Evolutionary conservation across 2,113 vertebrate species (phyloP).

Genomic region (Colistium nudipinnis): DNA sequence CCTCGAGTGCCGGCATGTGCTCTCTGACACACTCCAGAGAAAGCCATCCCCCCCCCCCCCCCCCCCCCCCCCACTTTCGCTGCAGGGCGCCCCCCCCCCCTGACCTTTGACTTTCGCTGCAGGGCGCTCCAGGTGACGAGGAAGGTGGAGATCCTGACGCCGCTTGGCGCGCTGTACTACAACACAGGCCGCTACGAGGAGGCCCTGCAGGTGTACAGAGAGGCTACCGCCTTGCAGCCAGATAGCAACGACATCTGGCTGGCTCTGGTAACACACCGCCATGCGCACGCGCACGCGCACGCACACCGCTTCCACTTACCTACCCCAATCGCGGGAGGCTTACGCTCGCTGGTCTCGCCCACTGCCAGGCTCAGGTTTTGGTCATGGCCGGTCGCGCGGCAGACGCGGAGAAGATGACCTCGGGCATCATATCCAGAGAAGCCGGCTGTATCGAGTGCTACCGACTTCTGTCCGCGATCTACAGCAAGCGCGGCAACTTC

Average conservation of each 20-base stretch:
- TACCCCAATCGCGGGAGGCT: no score
- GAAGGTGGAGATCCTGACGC: conserved; percentile 89
- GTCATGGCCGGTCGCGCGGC: conserved; percentile 85
- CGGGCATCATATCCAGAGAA: conserved; percentile 84
- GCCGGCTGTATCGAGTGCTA: conserved; percentile 90
- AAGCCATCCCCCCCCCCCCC: no score
- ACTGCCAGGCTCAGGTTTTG: conserved; percentile 90
- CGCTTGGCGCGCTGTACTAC: conserved; percentile 94
- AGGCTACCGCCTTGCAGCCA: conserved; percentile 86
- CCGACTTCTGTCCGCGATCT: conserved; percentile 92
- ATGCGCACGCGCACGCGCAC: neutral
- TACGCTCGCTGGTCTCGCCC: neutral
- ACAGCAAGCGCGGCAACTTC: conserved; percentile 90
- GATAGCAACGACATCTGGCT: conserved; percentile 87
- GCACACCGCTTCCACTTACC: neutral
- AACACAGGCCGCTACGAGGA: conserved; percentile 93
- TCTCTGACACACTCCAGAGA: no score
- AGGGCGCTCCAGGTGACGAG: conserved; percentile 89
- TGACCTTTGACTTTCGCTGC: conserved; percentile 32
- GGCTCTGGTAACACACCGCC: conserved; percentile 86
- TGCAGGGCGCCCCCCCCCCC: no score
- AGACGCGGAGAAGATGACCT: conserved; percentile 89
- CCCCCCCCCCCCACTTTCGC: no score
- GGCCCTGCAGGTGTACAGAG: conserved; percentile 89
- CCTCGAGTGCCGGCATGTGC: no score